Percentiles rank a stretch among this genome's conserved stretches.
These are phyloP conservation scores for Apostichopus japonicus DNA, from an alignment of 35 echinoderm and acorn worm genomes.

Conservation along the genomic window DNA sequence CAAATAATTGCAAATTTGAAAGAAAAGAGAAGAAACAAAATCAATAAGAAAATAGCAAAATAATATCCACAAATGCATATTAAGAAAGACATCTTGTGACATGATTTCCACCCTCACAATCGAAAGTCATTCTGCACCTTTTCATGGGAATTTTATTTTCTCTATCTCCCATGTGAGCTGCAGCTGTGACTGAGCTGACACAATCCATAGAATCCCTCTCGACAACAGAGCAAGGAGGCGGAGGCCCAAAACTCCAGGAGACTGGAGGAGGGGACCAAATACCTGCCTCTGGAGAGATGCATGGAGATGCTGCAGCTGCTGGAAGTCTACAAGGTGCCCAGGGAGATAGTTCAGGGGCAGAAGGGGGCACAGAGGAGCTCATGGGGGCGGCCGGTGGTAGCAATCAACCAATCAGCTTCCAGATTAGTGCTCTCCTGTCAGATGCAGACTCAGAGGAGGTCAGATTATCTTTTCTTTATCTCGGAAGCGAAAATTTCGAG, in stretches of 20 bases:
- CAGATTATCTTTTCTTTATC: no score
- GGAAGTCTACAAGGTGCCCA: not conserved
- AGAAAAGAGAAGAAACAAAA: no score
- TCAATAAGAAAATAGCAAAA: no score
- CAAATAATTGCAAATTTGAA: no score
- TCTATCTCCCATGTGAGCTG: not conserved
- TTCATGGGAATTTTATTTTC: not conserved
- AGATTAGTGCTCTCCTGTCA: constrained; percentile 8
- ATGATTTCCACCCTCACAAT: no score
- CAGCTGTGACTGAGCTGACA: not conserved
- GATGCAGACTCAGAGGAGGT: constrained; percentile 19
- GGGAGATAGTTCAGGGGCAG: constrained; percentile 12
- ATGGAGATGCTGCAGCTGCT: not conserved
- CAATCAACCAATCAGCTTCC: not conserved
- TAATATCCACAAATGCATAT: no score
- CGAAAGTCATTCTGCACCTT: no score
- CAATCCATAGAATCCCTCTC: not conserved
- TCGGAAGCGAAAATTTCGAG: no score
- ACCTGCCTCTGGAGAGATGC: not conserved
- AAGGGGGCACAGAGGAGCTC: constrained; percentile 1
- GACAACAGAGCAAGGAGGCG: not conserved
- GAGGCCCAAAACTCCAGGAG: not conserved
- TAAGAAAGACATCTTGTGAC: no score
- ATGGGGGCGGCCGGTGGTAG: constrained; percentile 25
- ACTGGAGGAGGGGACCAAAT: constrained; percentile 9